Percentiles rank a stretch among this genome's conserved stretches.
Evolutionary conservation across 2,113 vertebrate genomes (phyloP).

Genomic region (Pedionomus torquatus): DNA sequence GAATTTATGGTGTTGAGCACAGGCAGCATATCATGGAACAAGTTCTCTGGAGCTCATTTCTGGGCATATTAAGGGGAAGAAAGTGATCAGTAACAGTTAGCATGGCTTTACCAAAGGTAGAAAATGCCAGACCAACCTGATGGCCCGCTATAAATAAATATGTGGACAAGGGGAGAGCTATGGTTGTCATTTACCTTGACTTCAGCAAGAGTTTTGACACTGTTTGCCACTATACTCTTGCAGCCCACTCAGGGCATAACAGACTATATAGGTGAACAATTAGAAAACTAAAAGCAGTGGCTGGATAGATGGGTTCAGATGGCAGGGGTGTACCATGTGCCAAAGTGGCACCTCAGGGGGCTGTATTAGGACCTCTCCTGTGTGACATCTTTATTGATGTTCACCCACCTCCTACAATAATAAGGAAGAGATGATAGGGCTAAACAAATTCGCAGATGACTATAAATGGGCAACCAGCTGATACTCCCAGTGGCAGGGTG

Average conservation of each 20-base stretch:
- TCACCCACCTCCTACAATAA: background rate
- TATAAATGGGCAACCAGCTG: background rate
- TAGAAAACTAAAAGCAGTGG: background rate
- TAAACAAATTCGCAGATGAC: background rate
- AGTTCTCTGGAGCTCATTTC: background rate
- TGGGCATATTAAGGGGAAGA: background rate
- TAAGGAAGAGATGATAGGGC: background rate
- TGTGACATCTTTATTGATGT: accelerated
- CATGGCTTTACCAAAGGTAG: background rate
- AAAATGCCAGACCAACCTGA: background rate
- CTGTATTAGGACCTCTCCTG: background rate
- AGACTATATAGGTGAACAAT: background rate
- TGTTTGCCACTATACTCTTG: background rate
- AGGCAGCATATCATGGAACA: background rate
- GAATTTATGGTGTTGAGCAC: background rate
- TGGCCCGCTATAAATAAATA: background rate
- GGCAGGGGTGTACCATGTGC: background rate
- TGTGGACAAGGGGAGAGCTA: background rate
- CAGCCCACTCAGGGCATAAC: background rate
- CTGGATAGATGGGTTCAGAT: background rate
- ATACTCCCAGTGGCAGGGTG: background rate
- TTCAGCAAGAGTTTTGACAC: background rate
- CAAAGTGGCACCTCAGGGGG: background rate
- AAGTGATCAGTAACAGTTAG: background rate
- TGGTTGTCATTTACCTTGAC: background rate